Conservation (phyloP, 2,113 vertebrate genomes). For the Coryphaenoides rupestris region DNA sequence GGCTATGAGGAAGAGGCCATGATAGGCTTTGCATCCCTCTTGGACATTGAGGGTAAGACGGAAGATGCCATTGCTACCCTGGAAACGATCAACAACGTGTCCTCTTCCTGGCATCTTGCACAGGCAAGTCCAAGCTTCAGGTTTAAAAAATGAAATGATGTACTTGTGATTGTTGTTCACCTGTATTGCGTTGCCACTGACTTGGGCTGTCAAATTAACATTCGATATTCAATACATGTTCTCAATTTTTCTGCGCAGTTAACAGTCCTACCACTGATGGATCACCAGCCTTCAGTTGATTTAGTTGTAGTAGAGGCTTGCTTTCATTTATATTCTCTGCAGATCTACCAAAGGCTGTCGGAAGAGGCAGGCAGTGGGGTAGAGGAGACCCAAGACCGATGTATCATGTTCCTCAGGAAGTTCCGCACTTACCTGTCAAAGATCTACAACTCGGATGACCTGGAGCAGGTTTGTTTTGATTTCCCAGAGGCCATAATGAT, state of each 20-base stretch:
- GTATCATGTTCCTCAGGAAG: conserved; percentile 80
- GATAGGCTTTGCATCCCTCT: conserved; percentile 81
- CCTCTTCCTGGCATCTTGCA: conserved; percentile 90
- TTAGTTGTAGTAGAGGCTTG: background rate
- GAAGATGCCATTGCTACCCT: conserved; percentile 88
- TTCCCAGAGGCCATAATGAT: background rate
- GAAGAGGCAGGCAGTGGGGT: conserved; percentile 87
- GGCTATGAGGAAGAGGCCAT: conserved; percentile 83
- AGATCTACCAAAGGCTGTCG: conserved; percentile 92
- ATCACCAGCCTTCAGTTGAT: background rate
- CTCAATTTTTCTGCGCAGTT: too few species aligned
- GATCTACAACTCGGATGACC: conserved; percentile 77
- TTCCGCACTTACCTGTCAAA: conserved; percentile 81
- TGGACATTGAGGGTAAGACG: conserved; percentile 89
- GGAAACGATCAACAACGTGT: conserved; percentile 85
- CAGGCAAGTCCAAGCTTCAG: conserved; percentile 67
- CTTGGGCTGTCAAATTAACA: too few species aligned
- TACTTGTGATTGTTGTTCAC: too few species aligned
- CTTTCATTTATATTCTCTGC: conserved; percentile 14
- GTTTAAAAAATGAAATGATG: too few species aligned
- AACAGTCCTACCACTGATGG: too few species aligned
- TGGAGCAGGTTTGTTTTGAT: conserved; percentile 74
- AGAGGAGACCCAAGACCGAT: conserved; percentile 87
- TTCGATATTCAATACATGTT: too few species aligned
- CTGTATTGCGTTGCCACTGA: too few species aligned